Percentiles rank a stretch among this genome's conserved stretches.
Conservation (phyloP, 2,113 vertebrate genomes). For the Oncorhynchus kisutch region DNA sequence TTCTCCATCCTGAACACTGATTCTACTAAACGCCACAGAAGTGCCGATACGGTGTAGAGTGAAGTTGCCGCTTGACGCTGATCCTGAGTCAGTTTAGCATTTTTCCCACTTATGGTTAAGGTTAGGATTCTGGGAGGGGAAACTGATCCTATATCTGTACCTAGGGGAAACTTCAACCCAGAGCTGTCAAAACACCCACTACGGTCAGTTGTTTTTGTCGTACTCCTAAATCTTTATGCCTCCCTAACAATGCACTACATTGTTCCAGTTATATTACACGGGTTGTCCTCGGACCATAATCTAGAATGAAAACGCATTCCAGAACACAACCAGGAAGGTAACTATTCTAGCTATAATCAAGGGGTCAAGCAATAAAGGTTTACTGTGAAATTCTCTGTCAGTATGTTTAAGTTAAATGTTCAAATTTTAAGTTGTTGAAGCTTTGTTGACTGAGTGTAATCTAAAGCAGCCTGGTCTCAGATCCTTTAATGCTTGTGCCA, state of each 20-base stretch:
- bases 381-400: neutral
- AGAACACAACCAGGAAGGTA: neutral
- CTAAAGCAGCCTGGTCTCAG: too few relatives aligned
- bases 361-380: neutral
- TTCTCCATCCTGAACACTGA: neutral
- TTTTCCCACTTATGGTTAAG: too few relatives aligned
- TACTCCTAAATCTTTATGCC: neutral
- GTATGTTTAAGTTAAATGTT: neutral
- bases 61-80: too few relatives aligned
- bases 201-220: neutral
- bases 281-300: neutral
- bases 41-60: neutral
- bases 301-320: neutral
- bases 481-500: too few relatives aligned
- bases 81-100: too few relatives aligned
- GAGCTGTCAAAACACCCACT: neutral
- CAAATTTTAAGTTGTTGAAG: neutral
- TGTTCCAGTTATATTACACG: neutral
- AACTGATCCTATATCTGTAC: too few relatives aligned
- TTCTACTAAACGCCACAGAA: neutral
- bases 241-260: neutral
- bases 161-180: too few relatives aligned
- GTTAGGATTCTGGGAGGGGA: too few relatives aligned
- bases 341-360: neutral
- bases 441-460: neutral